Percentiles rank a stretch among this genome's conserved stretches.
phyloP scores from a whole-genome alignment of 2,888 invertebrate species.

The Oscheius sp. region DNA sequence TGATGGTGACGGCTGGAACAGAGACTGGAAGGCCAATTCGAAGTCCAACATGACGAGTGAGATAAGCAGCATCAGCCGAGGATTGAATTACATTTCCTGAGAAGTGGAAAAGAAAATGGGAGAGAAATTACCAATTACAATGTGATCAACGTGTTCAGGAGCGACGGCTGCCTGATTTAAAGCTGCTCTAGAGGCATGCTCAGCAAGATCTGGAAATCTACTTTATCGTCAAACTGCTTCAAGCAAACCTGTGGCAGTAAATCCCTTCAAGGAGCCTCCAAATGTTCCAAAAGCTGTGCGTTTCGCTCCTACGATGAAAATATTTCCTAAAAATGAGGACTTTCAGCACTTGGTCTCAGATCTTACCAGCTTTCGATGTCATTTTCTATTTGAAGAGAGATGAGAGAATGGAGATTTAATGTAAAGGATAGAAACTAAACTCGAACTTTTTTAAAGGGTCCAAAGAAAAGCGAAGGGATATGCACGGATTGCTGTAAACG shows the following conservation, averaged over 20 bases:
- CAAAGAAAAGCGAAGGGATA: background rate
- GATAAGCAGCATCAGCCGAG: constrained; percentile 83
- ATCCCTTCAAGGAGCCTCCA: constrained; percentile 77
- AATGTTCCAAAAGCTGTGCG: constrained; percentile 95
- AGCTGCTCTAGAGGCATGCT: constrained; percentile 73
- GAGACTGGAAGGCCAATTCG: constrained; percentile 83
- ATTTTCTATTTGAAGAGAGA: no score
- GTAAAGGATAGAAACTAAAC: background rate
- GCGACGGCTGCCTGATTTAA: constrained; percentile 79
- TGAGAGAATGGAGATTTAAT: background rate
- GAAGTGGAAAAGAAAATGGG: no score
- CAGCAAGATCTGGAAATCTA: constrained; percentile 82
- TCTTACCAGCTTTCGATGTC: constrained; percentile 15
- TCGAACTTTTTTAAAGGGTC: background rate
- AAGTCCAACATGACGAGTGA: constrained; percentile 87
- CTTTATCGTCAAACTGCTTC: no score
- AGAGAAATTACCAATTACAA: constrained; percentile 80
- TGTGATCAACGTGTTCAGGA: constrained; percentile 86
- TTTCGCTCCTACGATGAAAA: constrained; percentile 84
- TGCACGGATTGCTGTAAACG: background rate
- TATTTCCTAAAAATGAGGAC: constrained; percentile 60
- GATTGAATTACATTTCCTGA: constrained; percentile 75
- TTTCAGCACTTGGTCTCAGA: no score
- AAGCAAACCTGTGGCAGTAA: constrained; percentile 73
- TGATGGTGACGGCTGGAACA: constrained; percentile 85